Evolutionary conservation across 2,113 vertebrate genomes (phyloP), one percentile per base, ranked within the genome.

Genomic region (Rhea americana): DNA sequence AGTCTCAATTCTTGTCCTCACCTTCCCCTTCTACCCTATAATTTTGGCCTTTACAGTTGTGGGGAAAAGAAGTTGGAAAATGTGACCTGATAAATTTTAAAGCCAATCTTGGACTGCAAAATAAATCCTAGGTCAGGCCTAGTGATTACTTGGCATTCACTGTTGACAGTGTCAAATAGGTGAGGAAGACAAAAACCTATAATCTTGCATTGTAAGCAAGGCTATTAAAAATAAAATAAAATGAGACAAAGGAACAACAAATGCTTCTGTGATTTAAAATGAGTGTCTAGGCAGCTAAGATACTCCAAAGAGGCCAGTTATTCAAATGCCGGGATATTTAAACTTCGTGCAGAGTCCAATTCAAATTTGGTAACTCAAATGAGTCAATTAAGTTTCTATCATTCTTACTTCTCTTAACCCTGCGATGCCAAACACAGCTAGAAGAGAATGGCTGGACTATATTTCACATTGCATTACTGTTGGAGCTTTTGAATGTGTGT

Each of bases 181-280:
- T 20, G 32, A 85, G 37, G 50, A 74, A 71, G 41, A 90, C 39
- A 48, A 94, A 93, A 93, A 88, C 24, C 48, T 75, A 22, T 45
- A 61, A 32, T 62, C 45, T 63, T 63, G 75, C 63, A 82, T 62
- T 88, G 71, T 72, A 93, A 86, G 0, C 1, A 67, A 59, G 35
- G 43, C 74, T 84, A 82, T 81, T 95, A 78, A 90, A 91, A 88
- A 85, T 24, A 82, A 84, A 91, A 92, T 62, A 90, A 77, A 91
- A 24, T n/a, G 8, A 68, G 30, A 74, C 37, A 43, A 32, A 43
- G 37, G 28, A 74, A 56, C 20, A 39, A 56, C 9, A 19, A 41
- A 53, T 72, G 26, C 6, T 74, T 55, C 37, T 56, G 28, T 37
- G 56, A 56, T 30, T 39, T 74, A 41, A 55, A 43, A 32, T 32